Percentiles rank a stretch among this genome's conserved stretches.
phyloP scores from a whole-genome alignment of 2,113 vertebrate genomes.

The Bubo bubo region DNA sequence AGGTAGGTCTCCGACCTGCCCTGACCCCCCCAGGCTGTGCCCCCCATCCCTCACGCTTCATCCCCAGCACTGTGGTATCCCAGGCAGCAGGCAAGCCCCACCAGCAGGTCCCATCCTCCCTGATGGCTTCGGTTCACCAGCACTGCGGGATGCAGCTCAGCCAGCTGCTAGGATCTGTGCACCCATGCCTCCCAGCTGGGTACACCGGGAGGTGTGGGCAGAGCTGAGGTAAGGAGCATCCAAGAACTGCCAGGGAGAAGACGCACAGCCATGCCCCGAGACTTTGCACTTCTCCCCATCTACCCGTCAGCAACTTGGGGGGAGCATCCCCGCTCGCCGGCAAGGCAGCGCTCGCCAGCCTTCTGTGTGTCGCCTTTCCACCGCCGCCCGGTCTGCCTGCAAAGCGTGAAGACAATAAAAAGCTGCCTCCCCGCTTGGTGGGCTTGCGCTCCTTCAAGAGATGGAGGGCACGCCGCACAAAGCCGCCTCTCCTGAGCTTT shows the following conservation, averaged over 20 bases:
- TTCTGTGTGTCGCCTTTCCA: background rate
- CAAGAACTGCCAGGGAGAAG: background rate
- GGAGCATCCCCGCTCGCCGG: background rate
- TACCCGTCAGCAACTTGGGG: accelerated
- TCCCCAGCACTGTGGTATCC: background rate
- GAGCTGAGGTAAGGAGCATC: background rate
- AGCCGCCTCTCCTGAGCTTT: background rate
- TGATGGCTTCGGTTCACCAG: accelerated
- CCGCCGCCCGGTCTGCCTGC: background rate
- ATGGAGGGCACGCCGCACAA: background rate
- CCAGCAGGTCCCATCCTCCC: background rate
- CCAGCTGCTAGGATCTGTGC: accelerated
- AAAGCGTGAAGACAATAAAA: background rate
- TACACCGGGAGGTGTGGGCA: accelerated
- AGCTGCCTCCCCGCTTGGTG: background rate
- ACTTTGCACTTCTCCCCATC: background rate
- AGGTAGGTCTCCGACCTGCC: background rate
- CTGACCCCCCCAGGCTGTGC: accelerated
- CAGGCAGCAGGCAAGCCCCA: background rate
- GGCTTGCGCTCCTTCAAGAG: background rate
- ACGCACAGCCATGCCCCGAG: background rate
- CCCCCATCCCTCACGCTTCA: background rate
- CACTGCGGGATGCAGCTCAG: background rate
- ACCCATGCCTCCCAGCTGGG: accelerated
- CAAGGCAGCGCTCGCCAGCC: background rate